A percentile compares a stretch with the other conserved stretches of the same genome.
Conservation (phyloP, 2,888 invertebrate species). For the Saturnia japonica region DNA sequence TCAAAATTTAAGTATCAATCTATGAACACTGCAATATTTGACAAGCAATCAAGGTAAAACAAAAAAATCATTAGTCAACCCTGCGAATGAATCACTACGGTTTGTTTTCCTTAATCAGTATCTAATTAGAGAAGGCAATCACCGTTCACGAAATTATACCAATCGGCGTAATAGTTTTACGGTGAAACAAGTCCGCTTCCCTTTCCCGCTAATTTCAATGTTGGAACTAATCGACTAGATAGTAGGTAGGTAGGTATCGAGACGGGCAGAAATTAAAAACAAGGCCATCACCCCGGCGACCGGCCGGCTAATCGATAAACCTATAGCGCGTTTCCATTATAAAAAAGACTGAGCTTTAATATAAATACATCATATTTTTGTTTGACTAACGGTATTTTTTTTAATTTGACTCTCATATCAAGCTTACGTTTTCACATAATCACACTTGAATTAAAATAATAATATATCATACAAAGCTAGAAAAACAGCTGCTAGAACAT, state of each 20-base stretch:
- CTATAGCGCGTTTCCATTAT: conserved; percentile 40
- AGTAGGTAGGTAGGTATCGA: too few relatives aligned
- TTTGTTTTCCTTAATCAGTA: conserved; percentile 12
- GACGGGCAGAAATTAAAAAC: conserved; percentile 32
- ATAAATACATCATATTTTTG: not conserved
- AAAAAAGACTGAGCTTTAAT: not conserved
- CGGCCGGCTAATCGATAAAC: conserved; percentile 45
- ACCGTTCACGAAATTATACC: conserved; percentile 15
- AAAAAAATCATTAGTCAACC: not conserved
- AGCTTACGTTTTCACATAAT: too few relatives aligned
- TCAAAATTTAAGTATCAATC: too few relatives aligned
- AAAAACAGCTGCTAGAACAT: too few relatives aligned
- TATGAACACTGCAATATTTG: not conserved
- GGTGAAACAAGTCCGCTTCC: conserved; percentile 41
- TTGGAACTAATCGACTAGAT: conserved; percentile 43
- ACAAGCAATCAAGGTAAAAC: not conserved
- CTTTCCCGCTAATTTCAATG: conserved; percentile 47
- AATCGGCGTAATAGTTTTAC: conserved; percentile 42
- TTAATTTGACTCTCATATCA: too few relatives aligned
- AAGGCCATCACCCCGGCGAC: conserved; percentile 42
- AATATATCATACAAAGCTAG: too few relatives aligned
- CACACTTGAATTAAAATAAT: too few relatives aligned
- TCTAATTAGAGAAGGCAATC: conserved; percentile 16
- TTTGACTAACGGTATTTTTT: too few relatives aligned
- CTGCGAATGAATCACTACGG: conserved; percentile 1